Base-by-base conservation (phyloP, 2,888 invertebrate species). In the Malthinus seriepunctatus region DNA sequence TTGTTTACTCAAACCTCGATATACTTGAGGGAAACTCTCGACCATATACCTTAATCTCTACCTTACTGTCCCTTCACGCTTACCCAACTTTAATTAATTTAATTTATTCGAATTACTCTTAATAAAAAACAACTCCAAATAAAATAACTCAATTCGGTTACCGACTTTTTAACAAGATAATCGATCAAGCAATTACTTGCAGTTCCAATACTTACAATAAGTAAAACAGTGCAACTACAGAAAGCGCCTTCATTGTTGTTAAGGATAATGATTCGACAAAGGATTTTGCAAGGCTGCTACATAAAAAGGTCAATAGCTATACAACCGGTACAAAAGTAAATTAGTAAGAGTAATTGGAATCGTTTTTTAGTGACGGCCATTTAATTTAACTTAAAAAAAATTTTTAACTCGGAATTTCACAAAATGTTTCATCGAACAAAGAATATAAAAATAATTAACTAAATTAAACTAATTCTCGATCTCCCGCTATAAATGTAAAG, bases 191-290 rank as follows among this genome's bases (percentile, higher is more conserved):
- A 15, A 42, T 42, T 42, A 42, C 23, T 42, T 42, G 39, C 39
- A 42, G 39, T 23, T 42, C 15, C n/a, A 42, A 42, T 42, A 38
- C 51, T 56, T 23, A 23, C 23, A 23, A 50, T 56, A 45, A 46
- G 52, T 51, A 56, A 50, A 50, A 50, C 49, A 44, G 49, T 32
- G 32, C 37, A 45, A 45, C 45, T 46, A 45, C 45, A 51, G 38
- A 42, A 52, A 57, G 47, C 48, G 57, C 51, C 57, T 52, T 51
- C 48, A 57, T 57, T 57, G 47, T 46, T 62, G 53, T 54, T 57
- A 55, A 49, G 51, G 60, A 54, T 60, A 63, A 63, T 60, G 62
- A 60, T 23, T 60, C 54, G 56, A 59, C 62, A 55, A 62, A 62
- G 56, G 62, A 49, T 52, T 53, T 51, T 48, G 42, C 54, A 50